Conservation (phyloP, 1,140 invertebrate genomes). For the Periplaneta americana region DNA sequence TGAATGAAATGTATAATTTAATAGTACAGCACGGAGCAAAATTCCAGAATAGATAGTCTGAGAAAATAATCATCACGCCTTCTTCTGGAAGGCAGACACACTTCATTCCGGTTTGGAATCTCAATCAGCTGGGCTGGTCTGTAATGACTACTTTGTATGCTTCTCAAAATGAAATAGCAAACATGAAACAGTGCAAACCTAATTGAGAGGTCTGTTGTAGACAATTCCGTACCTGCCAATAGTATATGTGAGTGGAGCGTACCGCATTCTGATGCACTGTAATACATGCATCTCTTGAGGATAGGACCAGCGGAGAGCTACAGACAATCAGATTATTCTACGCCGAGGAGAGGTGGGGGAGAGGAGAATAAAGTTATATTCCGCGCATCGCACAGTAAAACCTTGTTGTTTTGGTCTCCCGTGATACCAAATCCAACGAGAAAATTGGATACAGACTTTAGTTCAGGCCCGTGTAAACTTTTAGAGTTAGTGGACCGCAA, state of each 20-base stretch:
- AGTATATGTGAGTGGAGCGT: background rate
- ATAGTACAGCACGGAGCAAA: too few species aligned
- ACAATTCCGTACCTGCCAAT: too few species aligned
- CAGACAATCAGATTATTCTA: background rate
- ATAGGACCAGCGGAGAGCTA: background rate
- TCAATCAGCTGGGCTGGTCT: background rate
- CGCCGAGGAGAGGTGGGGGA: too few species aligned
- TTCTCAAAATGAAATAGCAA: background rate
- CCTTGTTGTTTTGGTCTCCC: background rate
- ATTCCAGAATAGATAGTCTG: too few species aligned
- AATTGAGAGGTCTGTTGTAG: too few species aligned
- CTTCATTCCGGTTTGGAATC: background rate
- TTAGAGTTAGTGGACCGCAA: background rate
- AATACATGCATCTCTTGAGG: background rate
- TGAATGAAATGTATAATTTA: too few species aligned
- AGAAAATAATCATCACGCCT: too few species aligned
- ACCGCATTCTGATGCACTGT: background rate
- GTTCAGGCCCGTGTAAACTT: background rate
- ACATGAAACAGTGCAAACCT: too few species aligned
- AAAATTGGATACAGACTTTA: background rate
- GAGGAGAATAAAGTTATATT: background rate
- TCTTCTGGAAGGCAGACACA: background rate
- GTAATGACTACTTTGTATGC: background rate
- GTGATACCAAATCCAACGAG: background rate
- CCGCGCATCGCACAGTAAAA: too few species aligned